These are phyloP conservation scores for Ephialtes manifestator DNA, from an alignment of 2,888 invertebrate genomes.

Conservation along the genomic window DNA sequence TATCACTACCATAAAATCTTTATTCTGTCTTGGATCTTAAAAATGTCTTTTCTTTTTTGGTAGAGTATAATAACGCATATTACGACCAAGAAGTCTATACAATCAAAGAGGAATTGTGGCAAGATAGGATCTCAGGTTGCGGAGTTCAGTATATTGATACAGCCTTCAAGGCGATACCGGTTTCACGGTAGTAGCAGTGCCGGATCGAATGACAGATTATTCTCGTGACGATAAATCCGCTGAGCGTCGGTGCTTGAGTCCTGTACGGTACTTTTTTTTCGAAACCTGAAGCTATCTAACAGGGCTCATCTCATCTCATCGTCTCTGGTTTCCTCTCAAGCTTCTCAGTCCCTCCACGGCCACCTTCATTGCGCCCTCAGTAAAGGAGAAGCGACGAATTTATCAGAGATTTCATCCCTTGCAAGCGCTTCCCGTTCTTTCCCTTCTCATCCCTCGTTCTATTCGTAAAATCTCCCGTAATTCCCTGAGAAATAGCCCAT, in stretches of 20 bases:
- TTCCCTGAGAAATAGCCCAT: conserved; percentile 28
- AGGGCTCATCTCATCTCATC: conserved; percentile 41
- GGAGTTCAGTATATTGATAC: conserved; percentile 29
- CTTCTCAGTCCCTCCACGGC: conserved; percentile 22
- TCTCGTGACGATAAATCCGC: conserved; percentile 53
- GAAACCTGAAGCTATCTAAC: conserved; percentile 40
- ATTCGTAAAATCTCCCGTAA: conserved; percentile 33
- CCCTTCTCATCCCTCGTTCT: background rate
- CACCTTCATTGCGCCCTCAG: background rate
- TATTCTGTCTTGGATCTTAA: background rate
- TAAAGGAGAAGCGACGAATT: conserved; percentile 33
- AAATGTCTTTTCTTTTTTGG: background rate
- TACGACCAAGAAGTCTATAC: background rate
- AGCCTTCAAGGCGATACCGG: conserved; percentile 23
- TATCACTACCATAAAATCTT: background rate
- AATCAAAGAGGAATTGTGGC: conserved; percentile 30
- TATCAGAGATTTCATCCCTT: conserved; percentile 41
- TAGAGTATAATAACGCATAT: background rate
- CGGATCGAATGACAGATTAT: conserved; percentile 61
- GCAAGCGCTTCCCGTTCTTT: background rate
- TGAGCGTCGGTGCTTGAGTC: conserved; percentile 35
- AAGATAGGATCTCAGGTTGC: conserved; percentile 9
- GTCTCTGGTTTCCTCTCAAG: conserved; percentile 36
- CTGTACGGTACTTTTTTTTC: conserved; percentile 27
- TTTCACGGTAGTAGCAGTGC: conserved; percentile 17